Conservation (phyloP, 2,113 vertebrate species). For the Arizona elegans region DNA sequence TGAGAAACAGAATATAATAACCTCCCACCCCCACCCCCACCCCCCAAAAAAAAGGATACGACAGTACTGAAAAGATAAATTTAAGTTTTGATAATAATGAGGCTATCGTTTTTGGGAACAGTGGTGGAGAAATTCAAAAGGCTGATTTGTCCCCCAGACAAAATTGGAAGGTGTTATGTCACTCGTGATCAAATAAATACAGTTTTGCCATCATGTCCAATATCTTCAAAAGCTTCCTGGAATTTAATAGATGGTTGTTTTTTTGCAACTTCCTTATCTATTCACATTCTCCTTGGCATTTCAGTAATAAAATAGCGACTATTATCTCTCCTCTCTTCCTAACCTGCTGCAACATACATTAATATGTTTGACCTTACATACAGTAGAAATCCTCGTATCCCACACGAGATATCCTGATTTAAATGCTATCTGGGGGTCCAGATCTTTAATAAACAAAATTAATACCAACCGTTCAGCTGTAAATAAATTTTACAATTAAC, state of each 20-base stretch:
- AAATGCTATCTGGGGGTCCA: neutral
- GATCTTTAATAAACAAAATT: constrained; percentile 3
- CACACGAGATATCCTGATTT: neutral
- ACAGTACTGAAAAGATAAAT: neutral
- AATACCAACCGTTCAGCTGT: neutral
- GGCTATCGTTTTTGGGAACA: neutral
- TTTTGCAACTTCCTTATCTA: neutral
- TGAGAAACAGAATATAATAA: neutral
- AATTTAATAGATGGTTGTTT: neutral
- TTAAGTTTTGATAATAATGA: neutral
- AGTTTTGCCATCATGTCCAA: neutral
- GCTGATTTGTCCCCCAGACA: neutral
- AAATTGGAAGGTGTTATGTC: neutral
- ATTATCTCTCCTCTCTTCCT: neutral
- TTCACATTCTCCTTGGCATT: neutral
- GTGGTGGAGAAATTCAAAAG: neutral
- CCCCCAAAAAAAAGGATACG: neutral
- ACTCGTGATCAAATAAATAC: neutral
- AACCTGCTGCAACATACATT: neutral
- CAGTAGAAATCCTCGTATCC: neutral
- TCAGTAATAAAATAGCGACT: neutral
- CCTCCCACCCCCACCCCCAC: too few species aligned
- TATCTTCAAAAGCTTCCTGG: neutral
- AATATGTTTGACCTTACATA: neutral
- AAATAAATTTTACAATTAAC: neutral